Conservation (phyloP, 2,113 vertebrate species). For the Clarias gariepinus region DNA sequence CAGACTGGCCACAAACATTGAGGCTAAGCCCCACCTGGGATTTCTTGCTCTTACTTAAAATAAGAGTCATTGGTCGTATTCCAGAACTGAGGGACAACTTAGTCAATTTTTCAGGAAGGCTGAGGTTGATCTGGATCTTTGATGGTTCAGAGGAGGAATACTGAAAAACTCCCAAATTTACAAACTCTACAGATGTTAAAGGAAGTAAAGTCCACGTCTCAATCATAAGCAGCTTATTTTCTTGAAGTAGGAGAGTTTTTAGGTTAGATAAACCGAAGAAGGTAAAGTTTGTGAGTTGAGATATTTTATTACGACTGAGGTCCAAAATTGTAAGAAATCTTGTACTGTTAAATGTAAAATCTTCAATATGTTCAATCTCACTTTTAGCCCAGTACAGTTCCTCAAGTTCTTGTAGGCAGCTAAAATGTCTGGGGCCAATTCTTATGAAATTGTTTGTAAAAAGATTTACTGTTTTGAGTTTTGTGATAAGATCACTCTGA, state of each 20-base stretch:
- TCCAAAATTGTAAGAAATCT: background rate
- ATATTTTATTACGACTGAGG: conserved; percentile 21
- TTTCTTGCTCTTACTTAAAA: conserved; percentile 6
- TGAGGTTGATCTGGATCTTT: conserved; percentile 26
- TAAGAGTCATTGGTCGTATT: conserved; percentile 20
- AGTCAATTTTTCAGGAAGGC: conserved; percentile 22
- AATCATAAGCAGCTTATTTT: background rate
- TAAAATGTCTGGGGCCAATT: too few relatives aligned
- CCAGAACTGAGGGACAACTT: conserved; percentile 29
- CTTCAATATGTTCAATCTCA: conserved; percentile 9
- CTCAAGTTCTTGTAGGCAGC: background rate
- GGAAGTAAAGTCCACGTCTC: conserved; percentile 14
- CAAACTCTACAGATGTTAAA: conserved; percentile 9
- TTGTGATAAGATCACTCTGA: background rate
- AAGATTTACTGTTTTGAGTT: background rate
- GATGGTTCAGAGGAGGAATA: background rate
- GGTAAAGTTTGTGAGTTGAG: conserved; percentile 3
- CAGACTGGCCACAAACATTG: conserved; percentile 17
- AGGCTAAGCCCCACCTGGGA: background rate
- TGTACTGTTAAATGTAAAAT: conserved; percentile 34
- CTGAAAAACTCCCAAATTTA: conserved; percentile 16
- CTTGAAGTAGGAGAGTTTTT: background rate
- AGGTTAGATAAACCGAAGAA: conserved; percentile 33
- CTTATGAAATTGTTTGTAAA: background rate
- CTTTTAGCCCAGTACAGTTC: background rate